Evolutionary conservation across 2,888 invertebrate genomes (phyloP).

Genomic region (Tachina fera): DNA sequence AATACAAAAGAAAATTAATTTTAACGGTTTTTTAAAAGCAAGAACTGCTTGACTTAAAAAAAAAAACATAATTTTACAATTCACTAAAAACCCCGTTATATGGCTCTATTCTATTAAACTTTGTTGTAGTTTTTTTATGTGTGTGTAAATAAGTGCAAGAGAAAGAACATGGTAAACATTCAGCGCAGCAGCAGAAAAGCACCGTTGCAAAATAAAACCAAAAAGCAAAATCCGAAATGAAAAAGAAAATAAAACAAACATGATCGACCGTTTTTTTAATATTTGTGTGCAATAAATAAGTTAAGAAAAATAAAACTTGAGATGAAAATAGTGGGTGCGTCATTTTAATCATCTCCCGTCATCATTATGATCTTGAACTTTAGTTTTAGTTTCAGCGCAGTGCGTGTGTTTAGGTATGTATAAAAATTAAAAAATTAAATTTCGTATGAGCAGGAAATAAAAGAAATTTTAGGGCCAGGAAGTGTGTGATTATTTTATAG

Average conservation of each 20-base stretch:
- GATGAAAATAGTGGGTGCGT: slow-evolving; percentile 68
- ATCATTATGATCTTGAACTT: slow-evolving; percentile 65
- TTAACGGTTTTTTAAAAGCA: slow-evolving; percentile 7
- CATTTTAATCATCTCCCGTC: slow-evolving; percentile 47
- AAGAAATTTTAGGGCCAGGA: slow-evolving; percentile 39
- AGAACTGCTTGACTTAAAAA: slow-evolving; percentile 33
- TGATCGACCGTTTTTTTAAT: slow-evolving; percentile 23
- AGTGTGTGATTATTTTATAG: slow-evolving; percentile 34
- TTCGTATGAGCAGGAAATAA: slow-evolving; percentile 8
- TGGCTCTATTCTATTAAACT: neutral
- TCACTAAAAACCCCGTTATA: slow-evolving; percentile 53
- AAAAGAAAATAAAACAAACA: neutral
- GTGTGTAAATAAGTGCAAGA: slow-evolving; percentile 31
- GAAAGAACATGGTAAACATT: slow-evolving; percentile 19
- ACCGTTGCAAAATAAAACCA: slow-evolving; percentile 49
- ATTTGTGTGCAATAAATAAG: slow-evolving; percentile 14
- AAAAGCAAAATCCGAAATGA: neutral
- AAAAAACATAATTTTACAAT: neutral
- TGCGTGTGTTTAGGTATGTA: slow-evolving; percentile 37
- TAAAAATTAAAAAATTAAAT: neutral
- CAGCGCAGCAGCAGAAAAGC: slow-evolving; percentile 29
- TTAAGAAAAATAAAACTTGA: slow-evolving; percentile 13
- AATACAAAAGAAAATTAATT: neutral
- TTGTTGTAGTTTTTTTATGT: neutral
- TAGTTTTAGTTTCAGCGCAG: neutral